These are phyloP conservation scores for Tiphia femorata DNA, from an alignment of 2,888 invertebrate species.

Conservation along the genomic window DNA sequence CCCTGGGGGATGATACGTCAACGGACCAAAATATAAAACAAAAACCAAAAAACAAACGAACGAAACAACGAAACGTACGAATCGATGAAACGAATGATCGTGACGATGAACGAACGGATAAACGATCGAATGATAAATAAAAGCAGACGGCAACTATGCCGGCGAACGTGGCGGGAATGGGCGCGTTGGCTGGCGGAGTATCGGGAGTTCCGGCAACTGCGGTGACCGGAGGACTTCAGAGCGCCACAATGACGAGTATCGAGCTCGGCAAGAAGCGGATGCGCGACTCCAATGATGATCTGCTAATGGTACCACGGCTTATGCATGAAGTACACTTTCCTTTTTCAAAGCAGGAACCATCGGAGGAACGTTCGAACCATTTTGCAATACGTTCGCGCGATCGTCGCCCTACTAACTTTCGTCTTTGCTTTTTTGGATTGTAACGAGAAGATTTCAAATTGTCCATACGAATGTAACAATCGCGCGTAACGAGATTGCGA, in stretches of 20 bases:
- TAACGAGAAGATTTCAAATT: too few relatives aligned
- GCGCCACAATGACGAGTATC: constrained; percentile 81
- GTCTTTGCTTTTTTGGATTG: background rate
- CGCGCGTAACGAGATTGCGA: background rate
- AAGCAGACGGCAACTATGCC: constrained; percentile 66
- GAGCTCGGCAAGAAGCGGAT: constrained; percentile 97
- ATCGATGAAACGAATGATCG: constrained; percentile 34
- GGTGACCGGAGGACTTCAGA: constrained; percentile 74
- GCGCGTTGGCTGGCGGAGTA: constrained; percentile 64
- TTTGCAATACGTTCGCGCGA: background rate
- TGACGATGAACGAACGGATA: too few relatives aligned
- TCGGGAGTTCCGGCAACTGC: constrained; percentile 69
- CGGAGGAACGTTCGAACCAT: constrained; percentile 14
- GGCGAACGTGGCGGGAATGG: constrained; percentile 63
- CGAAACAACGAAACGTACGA: constrained; percentile 27
- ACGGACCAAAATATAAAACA: background rate
- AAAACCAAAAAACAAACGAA: constrained; percentile 3
- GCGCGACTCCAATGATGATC: constrained; percentile 87
- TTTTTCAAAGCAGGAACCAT: constrained; percentile 37
- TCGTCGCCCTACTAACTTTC: background rate
- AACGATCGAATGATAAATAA: constrained; percentile 21
- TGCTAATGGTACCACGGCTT: constrained; percentile 91
- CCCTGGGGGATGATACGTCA: too few relatives aligned
- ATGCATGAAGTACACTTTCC: constrained; percentile 67
- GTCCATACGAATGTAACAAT: background rate